A percentile compares a stretch with the other conserved stretches of the same genome.
Conservation (phyloP, 1,140 invertebrate species). For the Hesperophylax magnus region DNA sequence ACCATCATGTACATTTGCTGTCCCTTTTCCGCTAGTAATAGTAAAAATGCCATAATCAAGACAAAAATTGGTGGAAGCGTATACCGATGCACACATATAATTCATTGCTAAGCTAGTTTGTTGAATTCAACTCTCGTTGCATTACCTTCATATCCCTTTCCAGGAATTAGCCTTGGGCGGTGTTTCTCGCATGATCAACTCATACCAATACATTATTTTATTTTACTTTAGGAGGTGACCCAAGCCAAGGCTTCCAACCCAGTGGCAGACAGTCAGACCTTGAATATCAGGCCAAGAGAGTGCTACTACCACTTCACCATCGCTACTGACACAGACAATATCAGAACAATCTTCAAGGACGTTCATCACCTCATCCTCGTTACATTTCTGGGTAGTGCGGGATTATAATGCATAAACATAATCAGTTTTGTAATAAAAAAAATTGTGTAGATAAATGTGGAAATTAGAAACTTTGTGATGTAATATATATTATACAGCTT, state of each 20-base stretch:
- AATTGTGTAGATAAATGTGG: neutral
- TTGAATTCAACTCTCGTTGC: too few relatives aligned
- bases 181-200: too few relatives aligned
- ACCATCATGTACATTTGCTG: too few relatives aligned
- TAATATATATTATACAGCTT: too few relatives aligned
- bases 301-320: conserved; percentile 82
- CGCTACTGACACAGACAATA: conserved; percentile 81
- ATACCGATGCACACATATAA: too few relatives aligned
- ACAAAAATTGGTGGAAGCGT: too few relatives aligned
- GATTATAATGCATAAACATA: conserved; percentile 49
- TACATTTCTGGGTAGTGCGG: conserved; percentile 69
- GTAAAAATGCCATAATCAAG: too few relatives aligned
- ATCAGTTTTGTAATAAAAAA: neutral
- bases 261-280: conserved; percentile 56
- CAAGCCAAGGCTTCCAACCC: conserved; percentile 53
- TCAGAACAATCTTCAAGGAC: conserved; percentile 79
- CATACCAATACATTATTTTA: too few relatives aligned
- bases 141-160: too few relatives aligned
- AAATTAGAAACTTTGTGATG: neutral
- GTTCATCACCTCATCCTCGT: conserved; percentile 80
- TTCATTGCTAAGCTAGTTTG: too few relatives aligned
- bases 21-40: too few relatives aligned
- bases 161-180: too few relatives aligned
- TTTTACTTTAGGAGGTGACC: conserved; percentile 62
- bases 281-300: conserved; percentile 65